Evolutionary conservation across 92 coral and sea anemone species (phyloP).

Genomic region (Palythoa grandis): DNA sequence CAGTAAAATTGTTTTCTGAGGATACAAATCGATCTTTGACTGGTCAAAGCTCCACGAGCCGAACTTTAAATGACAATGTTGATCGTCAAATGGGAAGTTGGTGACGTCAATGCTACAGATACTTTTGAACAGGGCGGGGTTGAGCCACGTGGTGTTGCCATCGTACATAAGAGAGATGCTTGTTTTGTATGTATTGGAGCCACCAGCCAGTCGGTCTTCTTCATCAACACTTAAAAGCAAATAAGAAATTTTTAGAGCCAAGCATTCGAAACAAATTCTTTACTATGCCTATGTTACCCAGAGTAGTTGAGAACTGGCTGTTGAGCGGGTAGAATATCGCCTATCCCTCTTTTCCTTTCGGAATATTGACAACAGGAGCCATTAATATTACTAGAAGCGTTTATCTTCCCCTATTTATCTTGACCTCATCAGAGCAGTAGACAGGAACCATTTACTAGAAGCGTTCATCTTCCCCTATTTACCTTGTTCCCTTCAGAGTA

Average conservation of each 20-base stretch:
- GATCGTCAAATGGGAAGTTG: slow-evolving; percentile 71
- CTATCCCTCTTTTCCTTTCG: no score
- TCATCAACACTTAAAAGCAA: slow-evolving; percentile 55
- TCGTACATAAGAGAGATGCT: slow-evolving; percentile 44
- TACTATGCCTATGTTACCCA: background rate
- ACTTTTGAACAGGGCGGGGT: slow-evolving; percentile 72
- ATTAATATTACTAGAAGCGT: no score
- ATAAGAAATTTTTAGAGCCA: background rate
- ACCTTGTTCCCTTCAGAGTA: no score
- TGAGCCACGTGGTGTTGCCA: slow-evolving; percentile 64
- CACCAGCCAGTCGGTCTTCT: slow-evolving; percentile 67
- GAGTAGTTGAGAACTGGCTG: background rate
- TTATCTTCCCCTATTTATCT: no score
- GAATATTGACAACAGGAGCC: no score
- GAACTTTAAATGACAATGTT: slow-evolving; percentile 60
- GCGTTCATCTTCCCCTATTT: no score
- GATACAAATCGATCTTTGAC: slow-evolving; percentile 55
- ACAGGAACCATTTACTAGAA: no score
- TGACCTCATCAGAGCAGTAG: no score
- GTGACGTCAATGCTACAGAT: slow-evolving; percentile 67
- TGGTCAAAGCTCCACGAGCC: slow-evolving; percentile 69
- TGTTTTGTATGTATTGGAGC: slow-evolving; percentile 55
- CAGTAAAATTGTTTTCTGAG: slow-evolving; percentile 7
- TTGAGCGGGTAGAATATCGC: background rate
- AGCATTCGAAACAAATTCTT: background rate